phyloP scores from a whole-genome alignment of 2,113 vertebrate species.

The Oxygymnocypris stewartii region DNA sequence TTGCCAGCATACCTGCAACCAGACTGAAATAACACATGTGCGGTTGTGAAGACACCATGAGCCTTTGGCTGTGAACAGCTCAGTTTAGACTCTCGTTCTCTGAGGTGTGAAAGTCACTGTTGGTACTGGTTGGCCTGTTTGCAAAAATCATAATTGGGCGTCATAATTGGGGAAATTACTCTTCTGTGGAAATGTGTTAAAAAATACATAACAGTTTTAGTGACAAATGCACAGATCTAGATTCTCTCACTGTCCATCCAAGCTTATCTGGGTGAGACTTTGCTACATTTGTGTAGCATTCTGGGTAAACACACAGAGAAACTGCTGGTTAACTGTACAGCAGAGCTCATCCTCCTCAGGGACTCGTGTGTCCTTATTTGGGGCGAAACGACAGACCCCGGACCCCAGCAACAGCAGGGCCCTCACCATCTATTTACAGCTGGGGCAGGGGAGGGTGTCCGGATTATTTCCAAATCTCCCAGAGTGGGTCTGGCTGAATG shows the following conservation, averaged over 20 bases:
- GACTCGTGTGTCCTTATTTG: slow-evolving; percentile 40
- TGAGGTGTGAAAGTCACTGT: slow-evolving; percentile 13
- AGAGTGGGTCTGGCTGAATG: slow-evolving; percentile 29
- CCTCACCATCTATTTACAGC: slow-evolving; percentile 41
- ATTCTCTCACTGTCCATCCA: slow-evolving; percentile 12
- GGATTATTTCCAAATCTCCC: slow-evolving; percentile 33
- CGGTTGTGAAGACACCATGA: slow-evolving; percentile 11
- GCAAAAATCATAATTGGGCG: neutral
- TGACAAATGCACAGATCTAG: slow-evolving; percentile 27
- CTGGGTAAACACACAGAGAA: slow-evolving; percentile 23
- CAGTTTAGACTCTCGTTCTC: slow-evolving; percentile 4
- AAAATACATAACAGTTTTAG: neutral
- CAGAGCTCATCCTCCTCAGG: slow-evolving; percentile 2
- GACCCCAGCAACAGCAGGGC: slow-evolving; percentile 34
- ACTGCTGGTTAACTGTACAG: neutral
- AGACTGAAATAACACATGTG: slow-evolving; percentile 9
- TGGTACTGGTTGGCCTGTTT: slow-evolving; percentile 3
- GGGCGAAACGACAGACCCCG: slow-evolving; percentile 4
- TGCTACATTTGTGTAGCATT: neutral
- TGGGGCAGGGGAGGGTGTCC: slow-evolving; percentile 21
- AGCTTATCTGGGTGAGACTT: slow-evolving; percentile 17
- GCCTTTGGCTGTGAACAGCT: slow-evolving; percentile 13
- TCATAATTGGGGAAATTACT: neutral
- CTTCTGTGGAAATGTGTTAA: neutral
- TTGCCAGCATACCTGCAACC: slow-evolving; percentile 20